phyloP scores from a whole-genome alignment of 2,888 invertebrate species.

The Mesorhabditis belari region DNA sequence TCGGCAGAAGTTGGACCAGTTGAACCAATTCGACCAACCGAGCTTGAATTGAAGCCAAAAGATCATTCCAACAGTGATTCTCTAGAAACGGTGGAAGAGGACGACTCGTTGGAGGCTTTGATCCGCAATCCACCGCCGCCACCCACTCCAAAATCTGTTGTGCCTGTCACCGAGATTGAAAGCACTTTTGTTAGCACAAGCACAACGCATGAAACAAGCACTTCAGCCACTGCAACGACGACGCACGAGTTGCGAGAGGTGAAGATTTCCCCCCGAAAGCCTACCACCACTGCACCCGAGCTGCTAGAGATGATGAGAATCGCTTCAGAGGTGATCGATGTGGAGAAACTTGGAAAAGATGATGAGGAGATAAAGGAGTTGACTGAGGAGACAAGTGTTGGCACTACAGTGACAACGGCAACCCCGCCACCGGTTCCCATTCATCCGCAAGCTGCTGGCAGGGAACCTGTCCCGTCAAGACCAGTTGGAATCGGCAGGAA shows the following conservation, averaged over 20 bases:
- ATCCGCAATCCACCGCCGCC: no score
- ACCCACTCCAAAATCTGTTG: no score
- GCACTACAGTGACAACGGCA: conserved; percentile 16
- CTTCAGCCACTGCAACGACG: neutral
- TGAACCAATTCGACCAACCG: no score
- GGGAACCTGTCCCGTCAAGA: conserved; percentile 12
- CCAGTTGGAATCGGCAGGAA: conserved; percentile 7
- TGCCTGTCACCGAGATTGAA: neutral
- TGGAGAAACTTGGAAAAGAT: neutral
- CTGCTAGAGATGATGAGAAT: no score
- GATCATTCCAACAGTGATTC: no score
- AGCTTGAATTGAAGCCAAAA: no score
- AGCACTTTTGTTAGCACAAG: neutral
- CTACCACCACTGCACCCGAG: conserved; percentile 9
- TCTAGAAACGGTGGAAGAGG: no score
- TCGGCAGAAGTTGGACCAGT: no score
- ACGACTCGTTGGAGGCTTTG: no score
- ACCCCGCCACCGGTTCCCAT: conserved; percentile 10
- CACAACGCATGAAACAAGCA: neutral
- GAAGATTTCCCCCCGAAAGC: conserved; percentile 8
- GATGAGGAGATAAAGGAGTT: neutral
- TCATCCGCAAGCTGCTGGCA: conserved; percentile 8
- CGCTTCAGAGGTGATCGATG: neutral
- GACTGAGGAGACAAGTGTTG: conserved; percentile 9
- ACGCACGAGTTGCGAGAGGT: conserved; percentile 14